Conservation (phyloP, 2,113 vertebrate species). For the Puma concolor region DNA sequence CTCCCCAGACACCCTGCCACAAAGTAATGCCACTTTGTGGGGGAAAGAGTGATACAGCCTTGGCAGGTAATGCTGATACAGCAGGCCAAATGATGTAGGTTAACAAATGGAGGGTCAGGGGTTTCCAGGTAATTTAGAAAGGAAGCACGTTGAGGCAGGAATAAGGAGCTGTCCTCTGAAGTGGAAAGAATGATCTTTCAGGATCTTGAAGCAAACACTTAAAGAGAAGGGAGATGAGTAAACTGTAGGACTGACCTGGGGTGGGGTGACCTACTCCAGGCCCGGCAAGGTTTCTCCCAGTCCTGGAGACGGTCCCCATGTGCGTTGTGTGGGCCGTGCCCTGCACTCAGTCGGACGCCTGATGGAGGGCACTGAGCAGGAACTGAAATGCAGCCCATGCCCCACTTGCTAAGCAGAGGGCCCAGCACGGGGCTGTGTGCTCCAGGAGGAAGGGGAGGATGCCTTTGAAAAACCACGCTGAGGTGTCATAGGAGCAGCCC, state of each 20-base stretch:
- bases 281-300: not conserved
- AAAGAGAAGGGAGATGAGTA: not conserved
- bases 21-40: not conserved
- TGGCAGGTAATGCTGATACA: not conserved
- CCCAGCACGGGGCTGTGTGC: not conserved
- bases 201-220: constrained; percentile 1
- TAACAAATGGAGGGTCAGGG: not conserved
- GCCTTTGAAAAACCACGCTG: not conserved
- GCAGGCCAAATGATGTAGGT: not conserved
- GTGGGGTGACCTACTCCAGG: not conserved
- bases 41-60: not conserved
- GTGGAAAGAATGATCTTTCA: constrained; percentile 27
- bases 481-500: not conserved
- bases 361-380: not conserved
- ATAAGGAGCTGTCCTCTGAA: not conserved
- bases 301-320: not conserved
- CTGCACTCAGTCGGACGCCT: not conserved
- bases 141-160: not conserved
- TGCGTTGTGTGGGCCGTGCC: not conserved
- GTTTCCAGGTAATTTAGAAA: not conserved
- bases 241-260: not conserved
- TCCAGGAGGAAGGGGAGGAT: not conserved
- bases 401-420: not conserved
- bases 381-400: not conserved
- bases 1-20: not conserved